Base-by-base conservation (phyloP, 1,140 invertebrate genomes). In the Eriosoma lanigerum region DNA sequence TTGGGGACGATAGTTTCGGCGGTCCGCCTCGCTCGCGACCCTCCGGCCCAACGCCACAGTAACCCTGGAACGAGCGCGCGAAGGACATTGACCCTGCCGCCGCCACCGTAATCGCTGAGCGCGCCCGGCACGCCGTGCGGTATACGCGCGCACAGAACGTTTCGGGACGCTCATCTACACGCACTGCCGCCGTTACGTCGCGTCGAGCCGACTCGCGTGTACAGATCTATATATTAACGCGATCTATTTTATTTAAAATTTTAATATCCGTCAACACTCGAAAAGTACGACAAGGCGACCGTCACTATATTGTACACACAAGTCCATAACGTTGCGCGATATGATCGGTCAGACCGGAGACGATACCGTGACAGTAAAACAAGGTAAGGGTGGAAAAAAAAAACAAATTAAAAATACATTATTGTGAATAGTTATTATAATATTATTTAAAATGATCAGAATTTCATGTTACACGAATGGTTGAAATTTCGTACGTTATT, bases 31-130 rank as follows among this genome's bases (percentile, higher is more conserved):
- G 32, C 32, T 38, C 32, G 32, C 32, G 21, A n/a, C 52, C 52
- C 73, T 58, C 56, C 75, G 68, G 24, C 21, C 68, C 46, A 38
- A 38, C 32, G 46, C 17, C 8, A 24, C 48, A 46, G n/a, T 78
- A 78, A 78, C 75, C 75, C 75, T 78, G 75, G 75, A 60, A 78
- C 38, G 32, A 38, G 75, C 56, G 15, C 56, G 38, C 58, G 52
- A 78, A 78, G 75, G 75, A 78, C 75, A 78, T 60, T 78, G 75
- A 78, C 75, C 75, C 75, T 78, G 52, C 54, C n/a, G 52, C 15
- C 32, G 32, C 32, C 32, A 38, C 32, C 32, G 32, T 38, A 38
- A 8, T 38, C 32, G 32, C 32, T n/a, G 52, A 76, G 72, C 72
- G 52, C 72, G 72, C 72, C 52, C 72, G 72, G 72, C 72, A 76